phyloP scores from a whole-genome alignment of 2,888 invertebrate genomes.

The Orthosia cruda region DNA sequence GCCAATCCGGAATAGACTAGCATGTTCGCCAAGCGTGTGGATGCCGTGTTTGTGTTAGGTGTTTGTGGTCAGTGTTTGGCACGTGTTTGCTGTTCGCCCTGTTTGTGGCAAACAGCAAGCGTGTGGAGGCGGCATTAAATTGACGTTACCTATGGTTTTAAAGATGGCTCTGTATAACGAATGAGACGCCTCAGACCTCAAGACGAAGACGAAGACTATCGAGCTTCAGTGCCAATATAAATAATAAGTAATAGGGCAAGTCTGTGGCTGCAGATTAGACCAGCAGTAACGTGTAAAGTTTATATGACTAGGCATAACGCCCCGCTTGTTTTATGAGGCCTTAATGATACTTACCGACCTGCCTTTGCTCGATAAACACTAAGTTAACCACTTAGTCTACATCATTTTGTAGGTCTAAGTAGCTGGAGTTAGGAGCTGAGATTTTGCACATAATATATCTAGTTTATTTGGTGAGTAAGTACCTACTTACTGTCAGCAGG shows the following conservation, averaged over 20 bases:
- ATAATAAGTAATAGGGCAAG: constrained; percentile 6
- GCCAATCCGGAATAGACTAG: too few relatives aligned
- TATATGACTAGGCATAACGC: constrained; percentile 26
- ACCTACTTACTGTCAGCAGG: too few relatives aligned
- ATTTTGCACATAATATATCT: not conserved
- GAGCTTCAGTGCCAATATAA: not conserved
- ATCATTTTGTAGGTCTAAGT: not conserved
- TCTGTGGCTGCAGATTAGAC: not conserved
- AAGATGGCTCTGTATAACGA: not conserved
- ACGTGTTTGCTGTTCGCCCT: too few relatives aligned
- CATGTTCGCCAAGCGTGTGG: too few relatives aligned
- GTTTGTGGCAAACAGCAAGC: too few relatives aligned
- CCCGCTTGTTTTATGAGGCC: constrained; percentile 29
- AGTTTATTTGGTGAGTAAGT: too few relatives aligned
- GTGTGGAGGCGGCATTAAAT: not conserved
- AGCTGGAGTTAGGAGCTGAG: not conserved
- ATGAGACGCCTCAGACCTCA: not conserved
- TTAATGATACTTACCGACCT: constrained; percentile 14
- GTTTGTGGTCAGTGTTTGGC: too few relatives aligned
- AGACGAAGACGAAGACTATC: constrained; percentile 3
- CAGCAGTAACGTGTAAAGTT: constrained; percentile 29
- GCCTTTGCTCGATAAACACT: constrained; percentile 29
- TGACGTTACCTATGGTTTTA: not conserved
- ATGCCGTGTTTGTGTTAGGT: too few relatives aligned
- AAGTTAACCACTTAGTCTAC: constrained; percentile 14